These are phyloP conservation scores for Heliconius sara DNA, from an alignment of 2,888 invertebrate genomes.

Conservation along the genomic window DNA sequence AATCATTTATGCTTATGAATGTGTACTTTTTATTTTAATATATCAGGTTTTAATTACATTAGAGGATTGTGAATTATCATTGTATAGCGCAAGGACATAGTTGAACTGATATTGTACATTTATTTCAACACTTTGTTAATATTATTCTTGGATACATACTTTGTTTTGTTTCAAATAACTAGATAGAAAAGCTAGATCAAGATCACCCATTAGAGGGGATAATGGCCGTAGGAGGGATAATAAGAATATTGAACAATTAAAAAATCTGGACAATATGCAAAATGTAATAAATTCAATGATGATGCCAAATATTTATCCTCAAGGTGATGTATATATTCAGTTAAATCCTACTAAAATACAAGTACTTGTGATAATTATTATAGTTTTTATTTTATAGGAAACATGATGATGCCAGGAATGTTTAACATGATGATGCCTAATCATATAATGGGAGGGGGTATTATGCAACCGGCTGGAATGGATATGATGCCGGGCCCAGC, in stretches of 20 bases:
- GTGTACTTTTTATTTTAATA: neutral
- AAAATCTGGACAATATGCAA: conserved; percentile 54
- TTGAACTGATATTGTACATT: too few species aligned
- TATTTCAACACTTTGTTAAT: too few species aligned
- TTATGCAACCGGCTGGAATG: conserved; percentile 60
- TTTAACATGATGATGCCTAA: conserved; percentile 67
- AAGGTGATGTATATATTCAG: conserved; percentile 57
- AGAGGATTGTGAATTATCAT: neutral
- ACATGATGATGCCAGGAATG: conserved; percentile 73
- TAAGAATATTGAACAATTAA: conserved; percentile 51
- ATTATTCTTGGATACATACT: neutral
- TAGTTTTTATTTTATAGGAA: conserved; percentile 56
- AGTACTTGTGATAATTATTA: neutral
- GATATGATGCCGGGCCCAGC: conserved; percentile 63
- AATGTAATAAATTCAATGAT: conserved; percentile 72
- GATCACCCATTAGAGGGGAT: conserved; percentile 67
- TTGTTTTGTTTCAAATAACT: neutral
- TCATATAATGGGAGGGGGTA: conserved; percentile 55
- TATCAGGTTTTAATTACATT: neutral
- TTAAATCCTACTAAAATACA: neutral
- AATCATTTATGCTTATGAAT: neutral
- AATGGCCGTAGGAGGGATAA: conserved; percentile 63
- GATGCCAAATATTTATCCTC: conserved; percentile 73
- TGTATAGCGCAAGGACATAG: too few species aligned
- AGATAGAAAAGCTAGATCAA: conserved; percentile 65